A percentile compares a stretch with the other conserved stretches of the same genome.
phyloP scores from a whole-genome alignment of 2,888 invertebrate species.

The Polia nebulosa region DNA sequence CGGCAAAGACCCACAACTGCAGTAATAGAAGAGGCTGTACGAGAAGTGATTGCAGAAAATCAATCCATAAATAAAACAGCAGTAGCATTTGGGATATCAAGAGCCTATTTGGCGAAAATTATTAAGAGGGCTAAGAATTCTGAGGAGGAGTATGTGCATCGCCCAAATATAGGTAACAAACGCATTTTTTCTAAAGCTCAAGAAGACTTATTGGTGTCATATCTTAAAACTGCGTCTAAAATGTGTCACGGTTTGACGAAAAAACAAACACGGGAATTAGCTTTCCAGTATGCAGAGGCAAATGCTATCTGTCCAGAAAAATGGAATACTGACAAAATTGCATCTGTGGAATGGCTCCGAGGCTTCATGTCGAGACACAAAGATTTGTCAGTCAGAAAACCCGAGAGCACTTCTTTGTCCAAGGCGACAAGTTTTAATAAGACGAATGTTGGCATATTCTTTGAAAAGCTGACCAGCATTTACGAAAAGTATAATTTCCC shows the following conservation, averaged over 20 bases:
- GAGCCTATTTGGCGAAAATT: constrained; percentile 3
- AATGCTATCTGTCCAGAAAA: constrained; percentile 4
- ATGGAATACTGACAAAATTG: background rate
- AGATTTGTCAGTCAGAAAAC: background rate
- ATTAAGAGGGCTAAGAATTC: constrained; percentile 3
- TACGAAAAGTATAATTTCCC: no score
- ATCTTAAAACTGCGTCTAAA: constrained; percentile 3
- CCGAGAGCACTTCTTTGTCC: background rate
- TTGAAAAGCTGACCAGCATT: no score
- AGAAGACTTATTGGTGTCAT: constrained; percentile 1
- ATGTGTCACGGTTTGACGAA: constrained; percentile 1
- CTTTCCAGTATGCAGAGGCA: background rate
- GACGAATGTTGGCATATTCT: no score
- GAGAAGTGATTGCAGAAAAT: background rate
- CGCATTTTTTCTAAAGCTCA: constrained; percentile 1
- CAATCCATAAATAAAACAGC: constrained; percentile 5
- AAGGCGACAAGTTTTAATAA: no score
- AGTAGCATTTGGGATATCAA: background rate
- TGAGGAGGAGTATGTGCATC: constrained; percentile 3
- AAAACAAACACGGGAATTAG: background rate
- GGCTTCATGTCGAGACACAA: background rate
- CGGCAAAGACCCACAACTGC: background rate
- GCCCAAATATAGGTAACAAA: constrained; percentile 3
- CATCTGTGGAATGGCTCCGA: background rate
- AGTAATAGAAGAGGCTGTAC: background rate